Conservation (phyloP, 2,888 invertebrate genomes). For the Drosophila neonasuta region DNA sequence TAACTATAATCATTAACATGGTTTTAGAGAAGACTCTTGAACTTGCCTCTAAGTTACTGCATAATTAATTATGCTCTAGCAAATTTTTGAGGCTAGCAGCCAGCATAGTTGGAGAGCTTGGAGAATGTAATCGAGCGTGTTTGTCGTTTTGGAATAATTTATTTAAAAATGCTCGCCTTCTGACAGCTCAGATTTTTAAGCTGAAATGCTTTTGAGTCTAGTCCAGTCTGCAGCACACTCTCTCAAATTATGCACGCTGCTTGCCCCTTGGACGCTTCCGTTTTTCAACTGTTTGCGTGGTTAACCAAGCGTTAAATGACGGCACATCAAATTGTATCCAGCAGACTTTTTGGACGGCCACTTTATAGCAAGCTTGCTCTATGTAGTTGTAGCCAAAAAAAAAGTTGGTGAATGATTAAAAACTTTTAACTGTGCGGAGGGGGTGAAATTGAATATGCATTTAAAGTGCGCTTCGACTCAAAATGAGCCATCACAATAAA, state of each 20-base stretch:
- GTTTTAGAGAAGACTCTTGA: neutral
- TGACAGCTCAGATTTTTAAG: slow-evolving; percentile 43
- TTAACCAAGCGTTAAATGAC: slow-evolving; percentile 73
- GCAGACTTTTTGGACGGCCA: slow-evolving; percentile 29
- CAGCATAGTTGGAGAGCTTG: too few species aligned
- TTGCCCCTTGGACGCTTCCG: slow-evolving; percentile 18
- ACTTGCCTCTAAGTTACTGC: neutral
- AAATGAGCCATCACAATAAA: slow-evolving; percentile 53
- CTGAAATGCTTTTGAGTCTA: slow-evolving; percentile 29
- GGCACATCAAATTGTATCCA: slow-evolving; percentile 51
- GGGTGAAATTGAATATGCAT: slow-evolving; percentile 54
- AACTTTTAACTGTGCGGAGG: slow-evolving; percentile 58
- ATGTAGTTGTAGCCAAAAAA: neutral
- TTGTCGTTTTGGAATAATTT: slow-evolving; percentile 51
- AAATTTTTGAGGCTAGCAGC: neutral
- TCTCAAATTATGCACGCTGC: slow-evolving; percentile 45
- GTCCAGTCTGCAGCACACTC: slow-evolving; percentile 36
- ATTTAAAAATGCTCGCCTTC: slow-evolving; percentile 26
- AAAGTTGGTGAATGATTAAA: slow-evolving; percentile 54
- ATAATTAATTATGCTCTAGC: slow-evolving; percentile 26
- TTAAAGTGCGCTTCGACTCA: slow-evolving; percentile 50
- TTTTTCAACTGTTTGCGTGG: slow-evolving; percentile 66
- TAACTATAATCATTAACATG: slow-evolving; percentile 23
- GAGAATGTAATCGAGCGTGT: slow-evolving; percentile 40
- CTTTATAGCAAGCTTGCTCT: neutral